These are phyloP conservation scores for Spatulosminthurus flaviceps DNA, from an alignment of 2,888 invertebrate species.

Conservation along the genomic window DNA sequence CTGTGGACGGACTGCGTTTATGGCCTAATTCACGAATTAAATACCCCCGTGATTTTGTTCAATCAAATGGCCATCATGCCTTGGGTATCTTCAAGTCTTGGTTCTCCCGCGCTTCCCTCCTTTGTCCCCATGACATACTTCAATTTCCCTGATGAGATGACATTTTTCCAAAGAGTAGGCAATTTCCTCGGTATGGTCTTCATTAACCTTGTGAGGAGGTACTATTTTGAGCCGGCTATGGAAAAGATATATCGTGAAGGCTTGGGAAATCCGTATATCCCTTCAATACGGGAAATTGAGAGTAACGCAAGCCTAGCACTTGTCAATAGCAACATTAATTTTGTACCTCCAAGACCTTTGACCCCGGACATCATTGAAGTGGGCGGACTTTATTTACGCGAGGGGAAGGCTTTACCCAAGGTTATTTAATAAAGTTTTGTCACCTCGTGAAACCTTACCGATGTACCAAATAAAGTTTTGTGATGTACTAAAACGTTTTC, in stretches of 20 bases:
- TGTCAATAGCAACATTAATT: conserved; percentile 12
- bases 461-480: not conserved
- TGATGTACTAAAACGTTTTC: not conserved
- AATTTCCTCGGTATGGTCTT: conserved; percentile 50
- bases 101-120: not conserved
- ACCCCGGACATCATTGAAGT: conserved; percentile 15
- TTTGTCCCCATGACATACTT: conserved; percentile 18
- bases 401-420: not conserved
- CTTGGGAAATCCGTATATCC: not conserved
- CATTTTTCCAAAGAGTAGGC: not conserved
- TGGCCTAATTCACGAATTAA: conserved; percentile 69
- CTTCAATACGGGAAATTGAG: not conserved
- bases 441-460: not conserved
- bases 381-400: not conserved
- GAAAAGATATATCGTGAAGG: not conserved
- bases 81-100: not conserved
- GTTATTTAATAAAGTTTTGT: not conserved
- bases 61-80: conserved; percentile 39
- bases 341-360: not conserved
- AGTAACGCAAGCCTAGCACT: not conserved
- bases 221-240: conserved; percentile 4
- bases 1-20: conserved; percentile 67
- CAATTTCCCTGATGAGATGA: conserved; percentile 20
- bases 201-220: not conserved
- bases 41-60: conserved; percentile 62